Base-by-base conservation (phyloP, 2,113 vertebrate species). In the Serilophus lunatus region DNA sequence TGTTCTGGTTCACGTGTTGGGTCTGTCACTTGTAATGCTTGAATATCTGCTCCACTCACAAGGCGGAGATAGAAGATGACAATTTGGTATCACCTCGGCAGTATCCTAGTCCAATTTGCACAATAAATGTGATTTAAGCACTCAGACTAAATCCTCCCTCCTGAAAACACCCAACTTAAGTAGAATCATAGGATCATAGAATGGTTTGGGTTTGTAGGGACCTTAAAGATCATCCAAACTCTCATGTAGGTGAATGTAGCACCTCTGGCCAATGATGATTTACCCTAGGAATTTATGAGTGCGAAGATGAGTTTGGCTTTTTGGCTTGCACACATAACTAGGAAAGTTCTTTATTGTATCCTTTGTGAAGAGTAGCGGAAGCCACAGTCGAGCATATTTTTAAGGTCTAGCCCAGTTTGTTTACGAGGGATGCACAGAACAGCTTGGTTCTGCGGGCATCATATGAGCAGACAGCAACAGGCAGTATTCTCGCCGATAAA, bases 241-340 rank as follows among this genome's bases (percentile, higher is more conserved):
- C 15, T 82, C 25, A 5, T 6, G 6, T 4, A 13, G 24, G n/a
- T 63, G 38, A 66, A 66, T 6, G 13, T 7, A n/a, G 11, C 82
- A 56, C 35, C 24, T 17, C 28, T 65, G 84, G 8, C 42, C 20
- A 45, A 17, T 2, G 2, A 15, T 50, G 49, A 35, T 87, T 40
- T 70, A 24, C 0, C 0, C 45, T 71, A 45, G 7, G 13, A 44
- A 78, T 64, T 40, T 33, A 7, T 29, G 38, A 29, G 13, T 31
- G 10, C 24, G 5, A 42, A n/a, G 60, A 40, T 29, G 14, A 63
- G 33, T 9, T 5, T 15, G 29, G 45, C 20, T 63, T 80, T 88
- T 75, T 80, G 63, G 45, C 71, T 82, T 35, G 7, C 54, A 26
- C 33, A 4, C 16, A 36, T 63, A n/a, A 25, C 33, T 18, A 9